phyloP scores from a whole-genome alignment of 92 coral and sea anemone genomes.

The Palythoa caribaeorum region DNA sequence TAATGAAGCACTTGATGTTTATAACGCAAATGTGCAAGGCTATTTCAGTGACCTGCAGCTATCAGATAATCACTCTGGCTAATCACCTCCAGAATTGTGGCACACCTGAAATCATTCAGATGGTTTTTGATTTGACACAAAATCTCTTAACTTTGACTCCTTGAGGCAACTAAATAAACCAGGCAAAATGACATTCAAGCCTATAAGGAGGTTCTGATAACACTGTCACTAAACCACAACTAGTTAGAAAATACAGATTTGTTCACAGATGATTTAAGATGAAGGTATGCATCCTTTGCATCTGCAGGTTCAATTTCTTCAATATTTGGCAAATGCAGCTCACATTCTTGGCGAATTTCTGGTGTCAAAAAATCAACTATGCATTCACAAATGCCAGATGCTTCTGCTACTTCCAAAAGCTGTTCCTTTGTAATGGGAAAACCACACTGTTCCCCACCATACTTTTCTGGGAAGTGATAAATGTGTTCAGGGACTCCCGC shows the following conservation, averaged over 20 bases:
- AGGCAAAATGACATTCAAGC: too few species aligned
- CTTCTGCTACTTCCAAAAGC: constrained; percentile 43
- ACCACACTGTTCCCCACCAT: constrained; percentile 62
- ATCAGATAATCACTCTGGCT: too few species aligned
- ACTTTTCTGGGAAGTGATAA: constrained; percentile 51
- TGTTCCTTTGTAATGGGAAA: constrained; percentile 38
- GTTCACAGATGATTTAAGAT: constrained; percentile 39
- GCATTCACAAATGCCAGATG: constrained; percentile 36
- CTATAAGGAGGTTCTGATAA: too few species aligned
- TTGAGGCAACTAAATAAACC: too few species aligned
- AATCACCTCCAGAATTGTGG: constrained; percentile 8
- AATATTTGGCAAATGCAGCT: constrained; percentile 31
- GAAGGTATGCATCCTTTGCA: constrained; percentile 49
- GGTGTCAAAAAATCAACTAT: constrained; percentile 52
- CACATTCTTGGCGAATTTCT: constrained; percentile 35
- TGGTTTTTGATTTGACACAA: constrained; percentile 15
- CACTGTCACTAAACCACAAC: background rate
- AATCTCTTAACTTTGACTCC: background rate
- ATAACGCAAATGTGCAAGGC: too few species aligned
- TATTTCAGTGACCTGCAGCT: too few species aligned
- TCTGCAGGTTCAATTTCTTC: constrained; percentile 44
- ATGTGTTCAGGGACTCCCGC: constrained; percentile 59
- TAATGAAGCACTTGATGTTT: too few species aligned
- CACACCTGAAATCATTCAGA: constrained; percentile 25
- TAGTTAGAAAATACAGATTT: constrained; percentile 4